Percentiles rank a stretch among this genome's conserved stretches.
These are phyloP conservation scores for Drosophila nannoptera DNA, from an alignment of 1,140 invertebrate species.

Conservation along the genomic window DNA sequence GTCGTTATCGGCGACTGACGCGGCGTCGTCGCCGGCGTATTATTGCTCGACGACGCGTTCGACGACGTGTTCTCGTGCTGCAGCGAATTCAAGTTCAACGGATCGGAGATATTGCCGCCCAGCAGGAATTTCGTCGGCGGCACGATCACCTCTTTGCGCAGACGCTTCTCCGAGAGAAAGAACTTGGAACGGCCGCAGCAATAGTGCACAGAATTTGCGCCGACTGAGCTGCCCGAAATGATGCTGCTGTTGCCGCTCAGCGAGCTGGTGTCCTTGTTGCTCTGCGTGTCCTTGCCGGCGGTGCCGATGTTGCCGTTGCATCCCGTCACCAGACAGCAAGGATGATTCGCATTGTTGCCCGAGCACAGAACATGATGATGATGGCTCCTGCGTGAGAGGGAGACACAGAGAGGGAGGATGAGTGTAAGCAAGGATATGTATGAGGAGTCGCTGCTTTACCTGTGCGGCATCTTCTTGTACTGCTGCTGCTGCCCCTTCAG, in stretches of 20 bases:
- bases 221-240: conserved; percentile 51
- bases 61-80: conserved; percentile 91
- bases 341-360: conserved; percentile 68
- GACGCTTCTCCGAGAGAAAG: conserved; percentile 83
- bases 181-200: conserved; percentile 80
- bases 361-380: conserved; percentile 74
- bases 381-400: conserved; percentile 43
- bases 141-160: conserved; percentile 86
- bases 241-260: conserved; percentile 62
- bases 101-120: conserved; percentile 96
- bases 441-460: conserved; percentile 36
- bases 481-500: conserved; percentile 58
- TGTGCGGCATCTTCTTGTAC: conserved; percentile 72
- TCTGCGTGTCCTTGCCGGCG: conserved; percentile 50
- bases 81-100: conserved; percentile 94
- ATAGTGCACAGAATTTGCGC: conserved; percentile 62
- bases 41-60: conserved; percentile 89
- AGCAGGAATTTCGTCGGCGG: conserved; percentile 95
- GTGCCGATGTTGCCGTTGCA: conserved; percentile 58
- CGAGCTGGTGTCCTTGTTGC: conserved; percentile 60
- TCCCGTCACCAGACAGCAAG: conserved; percentile 70
- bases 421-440: neutral
- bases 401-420: neutral
- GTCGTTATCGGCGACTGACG: conserved; percentile 91
- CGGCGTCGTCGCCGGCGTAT: conserved; percentile 92